Conservation (phyloP, 2,797 vertebrate species). For the Spea hammondii region DNA sequence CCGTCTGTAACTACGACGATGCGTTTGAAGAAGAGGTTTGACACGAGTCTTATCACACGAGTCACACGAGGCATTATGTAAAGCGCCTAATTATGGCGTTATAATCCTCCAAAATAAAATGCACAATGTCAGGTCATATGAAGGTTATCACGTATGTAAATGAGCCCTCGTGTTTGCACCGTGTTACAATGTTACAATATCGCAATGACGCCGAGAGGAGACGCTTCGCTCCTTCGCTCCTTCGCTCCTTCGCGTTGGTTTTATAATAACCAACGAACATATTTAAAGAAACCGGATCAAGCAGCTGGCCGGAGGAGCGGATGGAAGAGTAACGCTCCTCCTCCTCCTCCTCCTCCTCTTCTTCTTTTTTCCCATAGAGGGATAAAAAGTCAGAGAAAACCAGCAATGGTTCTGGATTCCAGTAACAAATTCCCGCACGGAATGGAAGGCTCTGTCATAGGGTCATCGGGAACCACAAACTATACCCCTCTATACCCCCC, state of each 20-base stretch:
- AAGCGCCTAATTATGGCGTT: constrained; percentile 37
- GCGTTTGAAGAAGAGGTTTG: no score
- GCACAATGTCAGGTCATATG: constrained; percentile 21
- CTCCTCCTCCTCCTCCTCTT: constrained; percentile 82
- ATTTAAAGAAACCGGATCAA: constrained; percentile 82
- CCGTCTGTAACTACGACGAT: no score
- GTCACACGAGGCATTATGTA: background rate
- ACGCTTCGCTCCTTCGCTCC: constrained; percentile 70
- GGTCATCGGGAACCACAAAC: constrained; percentile 60
- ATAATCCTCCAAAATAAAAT: constrained; percentile 63
- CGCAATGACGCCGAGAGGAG: constrained; percentile 64
- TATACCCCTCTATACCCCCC: background rate
- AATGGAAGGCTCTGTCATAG: constrained; percentile 78
- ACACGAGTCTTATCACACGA: background rate
- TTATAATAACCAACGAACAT: constrained; percentile 71
- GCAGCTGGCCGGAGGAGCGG: constrained; percentile 82
- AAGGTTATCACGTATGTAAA: constrained; percentile 52
- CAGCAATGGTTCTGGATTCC: constrained; percentile 88
- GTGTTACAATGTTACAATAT: constrained; percentile 48
- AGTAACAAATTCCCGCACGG: constrained; percentile 87
- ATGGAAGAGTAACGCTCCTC: constrained; percentile 85
- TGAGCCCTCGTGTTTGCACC: constrained; percentile 54
- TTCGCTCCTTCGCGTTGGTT: constrained; percentile 18
- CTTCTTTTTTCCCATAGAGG: constrained; percentile 87
- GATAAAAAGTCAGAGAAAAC: constrained; percentile 95